Base-by-base conservation (phyloP, 2,113 vertebrate genomes). In the Callithrix jacchus region DNA sequence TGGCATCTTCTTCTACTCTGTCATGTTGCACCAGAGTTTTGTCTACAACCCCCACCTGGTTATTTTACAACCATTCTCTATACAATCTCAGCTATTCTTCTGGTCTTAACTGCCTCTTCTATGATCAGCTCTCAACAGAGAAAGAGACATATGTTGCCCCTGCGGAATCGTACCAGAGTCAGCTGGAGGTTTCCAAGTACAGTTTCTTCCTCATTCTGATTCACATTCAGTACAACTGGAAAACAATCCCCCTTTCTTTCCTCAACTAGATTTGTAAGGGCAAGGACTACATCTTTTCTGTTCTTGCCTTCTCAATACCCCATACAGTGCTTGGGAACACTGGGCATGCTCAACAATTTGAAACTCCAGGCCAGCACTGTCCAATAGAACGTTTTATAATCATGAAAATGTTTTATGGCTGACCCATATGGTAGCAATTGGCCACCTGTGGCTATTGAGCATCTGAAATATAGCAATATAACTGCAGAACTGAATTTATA, bases 181-280 rank as follows among this genome's bases (percentile, higher is more conserved):
- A 79, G 35, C 35, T 42, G 45, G 35, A 84, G 14, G 64, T 16
- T 66, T 83, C 68, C 52, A 76, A 42, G 32, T 47, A 76, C 7
- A 71, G 30, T 68, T 92, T 64, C 64, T 96, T 92, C 76, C 84
- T 82, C 42, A 74, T 74, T 89, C 61, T 95, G 49, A 88, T 94
- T 86, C 68, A 80, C 5, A 81, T 61, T 79, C 37, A 58, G 9
- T 82, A 30, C 13, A 83, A 54, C 0, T 87, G 37, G 64, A 89
- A 95, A 94, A 87, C 82, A 40, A 87, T 37, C 45, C 30, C 12
- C 32, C 9, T 76, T 85, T 71, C 27, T 79, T 84, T 91, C 77
- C 49, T 90, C 80, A 71, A 35, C 17, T 58, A 90, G 40, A 93
- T 1, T 5, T 23, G 25, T 89, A 40, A 95, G 58, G 82, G 6